Evolutionary conservation across 2,888 invertebrate genomes (phyloP).

Genomic region (Labia minor): DNA sequence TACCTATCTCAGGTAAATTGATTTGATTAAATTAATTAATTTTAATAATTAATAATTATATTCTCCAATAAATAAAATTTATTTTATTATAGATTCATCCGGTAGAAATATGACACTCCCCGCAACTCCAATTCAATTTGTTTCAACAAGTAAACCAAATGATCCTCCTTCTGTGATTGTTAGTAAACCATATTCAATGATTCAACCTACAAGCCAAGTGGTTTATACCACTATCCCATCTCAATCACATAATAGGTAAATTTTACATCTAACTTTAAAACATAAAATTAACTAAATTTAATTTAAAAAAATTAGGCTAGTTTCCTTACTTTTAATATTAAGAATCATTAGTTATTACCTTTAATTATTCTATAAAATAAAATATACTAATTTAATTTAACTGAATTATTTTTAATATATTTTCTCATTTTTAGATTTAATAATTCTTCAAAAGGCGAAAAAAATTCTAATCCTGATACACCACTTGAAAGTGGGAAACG

Average conservation of each 20-base stretch:
- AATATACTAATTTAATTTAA: no score
- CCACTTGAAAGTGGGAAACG: background rate
- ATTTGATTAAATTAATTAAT: conserved; percentile 3
- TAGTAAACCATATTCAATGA: conserved; percentile 36
- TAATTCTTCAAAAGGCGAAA: background rate
- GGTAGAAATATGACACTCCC: conserved; percentile 28
- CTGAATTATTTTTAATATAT: no score
- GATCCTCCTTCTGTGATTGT: conserved; percentile 46
- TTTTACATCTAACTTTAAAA: no score
- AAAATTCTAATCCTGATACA: background rate
- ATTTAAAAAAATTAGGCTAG: no score
- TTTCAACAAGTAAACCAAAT: conserved; percentile 30
- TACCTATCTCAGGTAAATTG: conserved; percentile 39
- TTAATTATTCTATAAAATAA: no score
- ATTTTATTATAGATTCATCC: conserved; percentile 30
- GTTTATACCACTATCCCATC: conserved; percentile 27
- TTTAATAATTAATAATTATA: conserved; percentile 15
- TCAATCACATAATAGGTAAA: background rate
- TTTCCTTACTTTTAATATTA: no score
- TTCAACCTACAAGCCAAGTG: conserved; percentile 25
- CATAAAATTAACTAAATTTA: no score
- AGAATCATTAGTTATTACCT: no score
- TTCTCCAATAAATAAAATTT: conserved; percentile 15
- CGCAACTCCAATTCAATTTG: conserved; percentile 26
- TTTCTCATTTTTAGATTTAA: background rate